Conservation (phyloP, 2,797 vertebrate species). For the Gymnoscopelus braueri region DNA sequence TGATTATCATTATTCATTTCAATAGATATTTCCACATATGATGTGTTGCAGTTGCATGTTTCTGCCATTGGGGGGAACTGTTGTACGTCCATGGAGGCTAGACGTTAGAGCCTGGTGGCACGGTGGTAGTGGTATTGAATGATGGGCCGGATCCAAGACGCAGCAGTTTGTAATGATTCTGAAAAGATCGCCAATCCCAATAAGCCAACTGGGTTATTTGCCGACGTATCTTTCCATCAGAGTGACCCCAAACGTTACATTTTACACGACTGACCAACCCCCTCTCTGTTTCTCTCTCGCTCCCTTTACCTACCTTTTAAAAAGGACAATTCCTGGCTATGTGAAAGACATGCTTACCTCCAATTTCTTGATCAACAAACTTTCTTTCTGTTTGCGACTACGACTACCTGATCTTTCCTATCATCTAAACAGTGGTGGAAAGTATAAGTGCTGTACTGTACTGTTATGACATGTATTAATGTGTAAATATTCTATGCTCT, state of each 20-base stretch:
- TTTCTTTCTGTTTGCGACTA: too few species aligned
- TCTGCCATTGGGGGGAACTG: constrained; percentile 64
- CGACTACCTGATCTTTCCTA: too few species aligned
- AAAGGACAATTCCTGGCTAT: too few species aligned
- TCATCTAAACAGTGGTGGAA: too few species aligned
- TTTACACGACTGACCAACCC: constrained; percentile 1
- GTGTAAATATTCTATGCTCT: too few species aligned
- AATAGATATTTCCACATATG: constrained; percentile 13
- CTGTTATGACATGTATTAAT: too few species aligned
- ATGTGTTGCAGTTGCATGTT: constrained; percentile 48
- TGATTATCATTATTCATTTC: constrained; percentile 40
- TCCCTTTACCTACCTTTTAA: constrained; percentile 1
- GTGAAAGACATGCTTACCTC: too few species aligned
- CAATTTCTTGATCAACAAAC: too few species aligned
- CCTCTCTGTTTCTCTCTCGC: background rate
- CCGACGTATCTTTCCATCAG: constrained; percentile 45
- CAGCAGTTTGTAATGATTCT: constrained; percentile 58
- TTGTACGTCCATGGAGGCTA: constrained; percentile 50
- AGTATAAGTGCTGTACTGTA: too few species aligned
- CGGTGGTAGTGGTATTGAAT: constrained; percentile 43
- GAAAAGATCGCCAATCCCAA: constrained; percentile 81
- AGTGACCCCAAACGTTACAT: constrained; percentile 17
- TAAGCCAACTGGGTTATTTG: constrained; percentile 69
- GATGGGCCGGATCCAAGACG: constrained; percentile 69
- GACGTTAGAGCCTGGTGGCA: constrained; percentile 40